A percentile compares a stretch with the other conserved stretches of the same genome.
phyloP scores from a whole-genome alignment of 2,797 vertebrate genomes.

The Sebastes steindachneri region DNA sequence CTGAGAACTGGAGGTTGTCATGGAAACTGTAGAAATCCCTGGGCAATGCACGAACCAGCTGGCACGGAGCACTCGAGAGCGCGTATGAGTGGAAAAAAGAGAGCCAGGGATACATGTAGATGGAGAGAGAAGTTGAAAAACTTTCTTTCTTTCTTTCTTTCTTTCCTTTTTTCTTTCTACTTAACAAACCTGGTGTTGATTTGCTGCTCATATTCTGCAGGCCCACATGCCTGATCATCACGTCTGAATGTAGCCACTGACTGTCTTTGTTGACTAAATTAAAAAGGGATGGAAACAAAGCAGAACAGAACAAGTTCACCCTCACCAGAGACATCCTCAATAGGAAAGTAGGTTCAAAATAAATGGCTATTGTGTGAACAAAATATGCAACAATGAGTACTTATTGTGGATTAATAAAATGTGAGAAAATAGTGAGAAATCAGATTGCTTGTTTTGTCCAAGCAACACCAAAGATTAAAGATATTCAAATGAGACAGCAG shows the following conservation, averaged over 20 bases:
- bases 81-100: conserved; percentile 11
- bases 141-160: neutral
- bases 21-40: conserved; percentile 79
- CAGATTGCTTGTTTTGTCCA: too few species aligned
- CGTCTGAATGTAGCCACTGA: neutral
- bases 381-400: neutral
- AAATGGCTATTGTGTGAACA: too few species aligned
- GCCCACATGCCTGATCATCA: neutral
- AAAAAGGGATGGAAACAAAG: conserved; percentile 9
- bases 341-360: neutral
- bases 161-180: neutral
- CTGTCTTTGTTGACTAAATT: conserved; percentile 15
- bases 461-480: neutral
- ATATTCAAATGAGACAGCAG: neutral
- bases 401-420: neutral
- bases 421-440: neutral
- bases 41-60: conserved; percentile 68
- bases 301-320: conserved; percentile 1
- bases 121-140: conserved; percentile 8
- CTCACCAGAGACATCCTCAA: neutral
- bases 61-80: conserved; percentile 49
- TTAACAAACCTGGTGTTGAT: neutral
- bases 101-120: conserved; percentile 11
- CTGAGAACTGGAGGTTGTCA: conserved; percentile 77
- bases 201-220: neutral